These are phyloP conservation scores for Fregata magnificens DNA, from an alignment of 2,113 vertebrate genomes.

Conservation along the genomic window DNA sequence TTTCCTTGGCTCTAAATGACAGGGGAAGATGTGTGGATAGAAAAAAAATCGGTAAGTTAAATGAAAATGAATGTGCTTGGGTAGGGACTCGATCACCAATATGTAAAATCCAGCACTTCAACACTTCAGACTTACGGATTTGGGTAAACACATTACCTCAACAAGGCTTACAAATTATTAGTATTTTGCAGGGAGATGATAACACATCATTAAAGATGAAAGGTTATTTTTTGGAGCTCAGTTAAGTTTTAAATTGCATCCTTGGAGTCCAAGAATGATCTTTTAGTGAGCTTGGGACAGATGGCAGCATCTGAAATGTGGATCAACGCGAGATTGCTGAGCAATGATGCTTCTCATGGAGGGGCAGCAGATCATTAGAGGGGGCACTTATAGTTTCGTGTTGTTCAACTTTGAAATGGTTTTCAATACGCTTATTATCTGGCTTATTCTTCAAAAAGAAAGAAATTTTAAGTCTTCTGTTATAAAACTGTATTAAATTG, in stretches of 20 bases:
- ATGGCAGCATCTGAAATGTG: not conserved
- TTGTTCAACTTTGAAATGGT: not conserved
- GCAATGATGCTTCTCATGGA: rapidly evolving
- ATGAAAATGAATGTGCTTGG: not conserved
- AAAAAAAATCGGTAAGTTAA: not conserved
- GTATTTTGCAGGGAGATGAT: not conserved
- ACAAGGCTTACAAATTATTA: not conserved
- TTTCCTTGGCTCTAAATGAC: not conserved
- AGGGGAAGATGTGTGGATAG: not conserved
- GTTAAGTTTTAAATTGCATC: not conserved
- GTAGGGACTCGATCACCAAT: not conserved
- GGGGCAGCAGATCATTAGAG: not conserved
- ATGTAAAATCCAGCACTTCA: not conserved
- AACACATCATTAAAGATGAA: not conserved
- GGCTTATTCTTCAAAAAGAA: not conserved
- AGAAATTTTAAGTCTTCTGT: not conserved
- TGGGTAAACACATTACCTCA: not conserved
- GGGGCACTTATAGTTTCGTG: not conserved
- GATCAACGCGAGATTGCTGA: not conserved
- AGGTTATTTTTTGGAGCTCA: not conserved
- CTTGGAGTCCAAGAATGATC: not conserved
- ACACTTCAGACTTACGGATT: not conserved
- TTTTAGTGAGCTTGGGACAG: not conserved
- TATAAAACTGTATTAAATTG: not conserved
- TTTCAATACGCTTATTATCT: not conserved